These are phyloP conservation scores for Drosophila koepferae DNA, from an alignment of 2,888 invertebrate species.

Conservation along the genomic window DNA sequence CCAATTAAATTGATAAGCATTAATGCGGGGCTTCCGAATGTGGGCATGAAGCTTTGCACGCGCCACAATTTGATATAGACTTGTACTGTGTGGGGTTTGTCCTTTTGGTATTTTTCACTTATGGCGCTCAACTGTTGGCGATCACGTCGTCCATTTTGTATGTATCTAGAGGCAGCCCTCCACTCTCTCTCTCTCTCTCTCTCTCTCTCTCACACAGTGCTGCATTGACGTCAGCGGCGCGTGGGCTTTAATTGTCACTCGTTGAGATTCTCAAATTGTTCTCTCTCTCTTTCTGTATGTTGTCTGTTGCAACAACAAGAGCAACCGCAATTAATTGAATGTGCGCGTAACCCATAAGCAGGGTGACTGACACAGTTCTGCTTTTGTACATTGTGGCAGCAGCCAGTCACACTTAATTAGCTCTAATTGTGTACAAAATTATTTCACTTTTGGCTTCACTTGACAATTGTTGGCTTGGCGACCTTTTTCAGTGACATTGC, in stretches of 20 bases:
- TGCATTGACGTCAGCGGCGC: conserved; percentile 65
- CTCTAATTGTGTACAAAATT: conserved; percentile 11
- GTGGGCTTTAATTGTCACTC: conserved; percentile 57
- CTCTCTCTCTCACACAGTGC: background rate
- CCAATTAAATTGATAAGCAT: conserved; percentile 59
- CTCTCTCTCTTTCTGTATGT: conserved; percentile 3
- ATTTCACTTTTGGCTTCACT: background rate
- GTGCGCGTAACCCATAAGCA: conserved; percentile 31
- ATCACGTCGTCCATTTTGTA: conserved; percentile 48
- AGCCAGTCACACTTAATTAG: conserved; percentile 11
- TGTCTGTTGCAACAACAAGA: conserved; percentile 26
- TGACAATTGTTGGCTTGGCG: conserved; percentile 5
- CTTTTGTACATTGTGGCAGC: conserved; percentile 14
- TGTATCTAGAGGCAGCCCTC: background rate
- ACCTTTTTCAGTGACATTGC: conserved; percentile 68
- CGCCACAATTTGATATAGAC: conserved; percentile 24
- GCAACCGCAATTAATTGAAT: conserved; percentile 39
- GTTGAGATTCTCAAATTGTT: conserved; percentile 35
- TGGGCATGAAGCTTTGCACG: conserved; percentile 33
- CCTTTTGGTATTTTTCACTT: conserved; percentile 13
- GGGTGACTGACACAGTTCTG: conserved; percentile 57
- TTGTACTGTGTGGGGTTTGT: conserved; percentile 3
- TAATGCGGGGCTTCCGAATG: conserved; percentile 35
- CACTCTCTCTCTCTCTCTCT: background rate
- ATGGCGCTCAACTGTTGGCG: conserved; percentile 25